These are phyloP conservation scores for Phalera bucephala DNA, from an alignment of 2,888 invertebrate genomes.

Conservation along the genomic window DNA sequence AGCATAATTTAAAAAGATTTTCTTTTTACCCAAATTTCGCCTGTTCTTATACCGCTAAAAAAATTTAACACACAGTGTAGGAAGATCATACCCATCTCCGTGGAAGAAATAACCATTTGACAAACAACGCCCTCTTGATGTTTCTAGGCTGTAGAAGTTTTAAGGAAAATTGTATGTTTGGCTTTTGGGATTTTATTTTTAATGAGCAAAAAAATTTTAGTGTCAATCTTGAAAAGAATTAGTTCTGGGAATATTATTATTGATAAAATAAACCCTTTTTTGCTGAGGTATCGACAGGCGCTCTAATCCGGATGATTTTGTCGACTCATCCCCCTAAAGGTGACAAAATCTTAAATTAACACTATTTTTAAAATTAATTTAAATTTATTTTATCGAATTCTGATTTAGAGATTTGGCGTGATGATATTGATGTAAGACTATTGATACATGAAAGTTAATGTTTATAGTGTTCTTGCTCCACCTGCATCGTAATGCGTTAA, in stretches of 20 bases:
- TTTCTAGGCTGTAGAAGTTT: constrained; percentile 12
- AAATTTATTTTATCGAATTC: too few species aligned
- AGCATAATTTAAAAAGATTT: constrained; percentile 27
- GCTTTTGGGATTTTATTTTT: constrained; percentile 1
- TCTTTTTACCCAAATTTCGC: constrained; percentile 13
- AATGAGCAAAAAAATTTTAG: constrained; percentile 1
- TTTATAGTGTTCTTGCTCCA: too few species aligned
- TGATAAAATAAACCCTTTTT: too few species aligned
- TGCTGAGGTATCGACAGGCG: constrained; percentile 5
- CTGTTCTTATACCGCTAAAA: constrained; percentile 16
- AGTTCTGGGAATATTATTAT: constrained; percentile 5
- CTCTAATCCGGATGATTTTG: background rate
- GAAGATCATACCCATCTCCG: background rate
- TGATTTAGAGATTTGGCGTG: too few species aligned
- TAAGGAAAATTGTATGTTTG: background rate
- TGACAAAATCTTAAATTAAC: background rate
- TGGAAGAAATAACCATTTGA: background rate
- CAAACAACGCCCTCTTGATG: constrained; percentile 1
- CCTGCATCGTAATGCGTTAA: too few species aligned
- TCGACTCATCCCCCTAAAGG: background rate
- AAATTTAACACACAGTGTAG: constrained; percentile 10
- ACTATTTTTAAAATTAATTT: too few species aligned
- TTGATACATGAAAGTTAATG: too few species aligned
- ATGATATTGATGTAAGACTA: too few species aligned
- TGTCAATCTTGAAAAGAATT: constrained; percentile 6